Evolutionary conservation across 2,888 invertebrate genomes (phyloP), one percentile per base, ranked within the genome.

Genomic region (Amaurobius ferox): DNA sequence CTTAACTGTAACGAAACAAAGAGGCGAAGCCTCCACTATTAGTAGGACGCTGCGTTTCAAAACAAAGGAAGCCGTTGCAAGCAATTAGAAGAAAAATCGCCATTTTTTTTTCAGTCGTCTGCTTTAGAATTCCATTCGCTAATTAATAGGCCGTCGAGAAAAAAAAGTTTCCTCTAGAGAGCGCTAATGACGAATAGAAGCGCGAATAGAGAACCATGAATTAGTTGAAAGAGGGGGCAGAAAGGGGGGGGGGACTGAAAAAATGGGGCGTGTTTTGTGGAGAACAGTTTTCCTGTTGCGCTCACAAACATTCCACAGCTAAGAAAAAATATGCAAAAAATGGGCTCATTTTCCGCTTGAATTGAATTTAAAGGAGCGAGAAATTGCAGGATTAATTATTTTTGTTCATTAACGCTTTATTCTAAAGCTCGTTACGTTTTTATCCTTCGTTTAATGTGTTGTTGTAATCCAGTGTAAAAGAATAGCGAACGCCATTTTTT

Each of bases 271-370:
- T 64, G 76, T 77, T 77, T 71, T 72, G 71, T 71, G 76, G 83
- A 83, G 81, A 83, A 83, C 30, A 48, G 61, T 83, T 83, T 77
- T 83, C 83, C 83, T 83, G 83, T 83, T 83, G 83, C 48, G 77
- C 71, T 48, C 71, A 71, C 64, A 83, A 83, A 83, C 83, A 83
- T 35, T 67, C 73, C 29, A 74, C 44, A 29, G 44, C 26, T 35
- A 62, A 76, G 76, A 64, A 32, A 40, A 67, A 67, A 30, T 28
- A 26, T 13, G 35, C 62, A 64, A 64, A 77, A 77, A 83, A 77
- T 39, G 83, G 66, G 39, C 48, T 66, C 67, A 30, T 83, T 81
- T 81, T 70, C 67, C 30, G 74, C 74, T 29, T 67, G 66, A 66
- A 83, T 83, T 83, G 77, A 48, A 83, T 83, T 83, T 77, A 55